Evolutionary conservation across 2,797 vertebrate species (phyloP).

Genomic region (Glyptemys insculpta): DNA sequence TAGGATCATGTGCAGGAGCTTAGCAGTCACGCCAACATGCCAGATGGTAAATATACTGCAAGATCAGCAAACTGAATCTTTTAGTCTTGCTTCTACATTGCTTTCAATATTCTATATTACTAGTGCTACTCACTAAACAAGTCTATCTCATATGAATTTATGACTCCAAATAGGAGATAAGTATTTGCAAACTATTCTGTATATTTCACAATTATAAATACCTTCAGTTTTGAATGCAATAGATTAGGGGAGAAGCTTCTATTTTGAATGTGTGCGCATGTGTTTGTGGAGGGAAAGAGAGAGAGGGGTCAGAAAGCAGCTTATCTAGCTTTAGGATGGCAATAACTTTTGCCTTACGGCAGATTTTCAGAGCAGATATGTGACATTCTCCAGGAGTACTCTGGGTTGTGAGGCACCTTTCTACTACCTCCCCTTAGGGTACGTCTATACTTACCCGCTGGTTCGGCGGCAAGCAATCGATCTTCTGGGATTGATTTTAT

Average conservation of each 20-base stretch:
- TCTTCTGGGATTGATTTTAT: too few relatives aligned
- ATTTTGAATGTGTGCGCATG: accelerated
- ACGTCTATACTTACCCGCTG: too few relatives aligned
- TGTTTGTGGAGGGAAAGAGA: not conserved
- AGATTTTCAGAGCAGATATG: conserved; percentile 32
- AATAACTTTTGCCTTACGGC: conserved; percentile 44
- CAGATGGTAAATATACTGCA: conserved; percentile 41
- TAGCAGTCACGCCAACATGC: not conserved
- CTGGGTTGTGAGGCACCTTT: not conserved
- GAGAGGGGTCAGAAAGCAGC: conserved; percentile 14
- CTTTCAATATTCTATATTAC: not conserved
- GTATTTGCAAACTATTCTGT: not conserved
- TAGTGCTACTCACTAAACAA: not conserved
- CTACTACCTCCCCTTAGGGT: not conserved
- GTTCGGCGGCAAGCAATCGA: too few relatives aligned
- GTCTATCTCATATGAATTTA: not conserved
- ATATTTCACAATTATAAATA: not conserved
- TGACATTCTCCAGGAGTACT: not conserved
- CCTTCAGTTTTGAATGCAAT: not conserved
- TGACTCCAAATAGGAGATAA: not conserved
- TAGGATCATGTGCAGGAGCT: not conserved
- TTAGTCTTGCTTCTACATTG: not conserved
- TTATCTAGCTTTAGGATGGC: conserved; percentile 54
- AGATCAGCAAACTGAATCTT: not conserved
- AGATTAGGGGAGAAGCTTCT: not conserved